A percentile compares a stretch with the other conserved stretches of the same genome.
These are phyloP conservation scores for Sphaerodactylus townsendi DNA, from an alignment of 2,113 vertebrate genomes.

Conservation along the genomic window DNA sequence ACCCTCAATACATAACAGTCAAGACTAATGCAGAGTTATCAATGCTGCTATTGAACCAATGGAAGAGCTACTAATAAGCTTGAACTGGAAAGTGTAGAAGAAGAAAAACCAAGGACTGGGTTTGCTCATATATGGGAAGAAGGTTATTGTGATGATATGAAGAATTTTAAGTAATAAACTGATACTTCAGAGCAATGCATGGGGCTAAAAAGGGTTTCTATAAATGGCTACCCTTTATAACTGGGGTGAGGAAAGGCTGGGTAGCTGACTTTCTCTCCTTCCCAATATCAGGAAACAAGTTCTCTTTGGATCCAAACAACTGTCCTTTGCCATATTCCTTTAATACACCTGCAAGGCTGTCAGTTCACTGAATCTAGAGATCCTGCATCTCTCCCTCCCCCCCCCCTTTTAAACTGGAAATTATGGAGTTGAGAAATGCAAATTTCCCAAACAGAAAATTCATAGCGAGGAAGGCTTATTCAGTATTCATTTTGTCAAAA, in stretches of 20 bases:
- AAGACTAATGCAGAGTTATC: conserved; percentile 12
- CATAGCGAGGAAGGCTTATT: too few relatives aligned
- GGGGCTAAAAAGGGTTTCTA: not conserved
- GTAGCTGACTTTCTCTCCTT: not conserved
- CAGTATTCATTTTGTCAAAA: too few relatives aligned
- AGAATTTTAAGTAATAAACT: not conserved
- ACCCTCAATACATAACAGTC: not conserved
- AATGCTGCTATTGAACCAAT: conserved; percentile 1
- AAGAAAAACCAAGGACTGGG: not conserved
- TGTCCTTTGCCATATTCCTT: too few relatives aligned
- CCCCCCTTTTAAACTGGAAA: too few relatives aligned
- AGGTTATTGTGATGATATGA: not conserved
- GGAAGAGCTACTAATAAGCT: not conserved
- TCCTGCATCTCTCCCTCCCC: too few relatives aligned
- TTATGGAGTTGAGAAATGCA: too few relatives aligned
- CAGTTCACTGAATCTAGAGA: too few relatives aligned
- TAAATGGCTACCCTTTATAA: not conserved
- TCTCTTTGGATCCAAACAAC: not conserved
- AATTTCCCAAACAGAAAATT: too few relatives aligned
- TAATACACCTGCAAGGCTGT: too few relatives aligned
- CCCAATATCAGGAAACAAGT: not conserved
- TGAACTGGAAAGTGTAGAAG: not conserved
- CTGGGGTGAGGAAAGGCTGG: accelerated
- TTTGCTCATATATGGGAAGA: not conserved
- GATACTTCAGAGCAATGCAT: accelerated